Evolutionary conservation across 2,888 invertebrate genomes (phyloP).

Genomic region (Drosophila neotestacea): DNA sequence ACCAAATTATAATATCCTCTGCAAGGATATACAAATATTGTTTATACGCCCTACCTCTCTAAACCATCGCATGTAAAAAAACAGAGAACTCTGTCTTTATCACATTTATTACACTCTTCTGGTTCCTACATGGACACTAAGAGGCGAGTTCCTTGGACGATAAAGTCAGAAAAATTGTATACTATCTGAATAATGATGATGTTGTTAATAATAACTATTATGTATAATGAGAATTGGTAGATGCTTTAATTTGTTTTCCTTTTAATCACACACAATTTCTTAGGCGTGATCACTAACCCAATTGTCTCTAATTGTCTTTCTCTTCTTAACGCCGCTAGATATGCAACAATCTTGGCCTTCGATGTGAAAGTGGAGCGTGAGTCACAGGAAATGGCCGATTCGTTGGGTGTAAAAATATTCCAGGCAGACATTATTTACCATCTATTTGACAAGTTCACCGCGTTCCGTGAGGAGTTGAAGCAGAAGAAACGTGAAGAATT

Average conservation of each 20-base stretch:
- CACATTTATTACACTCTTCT: constrained; percentile 74
- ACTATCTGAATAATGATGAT: constrained; percentile 4
- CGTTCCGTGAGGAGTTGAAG: constrained; percentile 95
- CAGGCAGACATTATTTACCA: constrained; percentile 99
- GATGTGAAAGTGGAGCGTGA: constrained; percentile 99
- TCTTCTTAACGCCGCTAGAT: constrained; percentile 86
- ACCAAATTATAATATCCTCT: no score
- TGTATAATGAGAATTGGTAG: constrained; percentile 26
- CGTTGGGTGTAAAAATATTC: constrained; percentile 97
- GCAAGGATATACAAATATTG: no score
- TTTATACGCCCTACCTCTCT: no score
- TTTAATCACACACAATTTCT: constrained; percentile 74
- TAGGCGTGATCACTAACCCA: constrained; percentile 31
- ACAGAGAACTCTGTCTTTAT: constrained; percentile 38
- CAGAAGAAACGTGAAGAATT: constrained; percentile 97
- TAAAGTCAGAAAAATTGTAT: constrained; percentile 8
- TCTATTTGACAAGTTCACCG: constrained; percentile 98
- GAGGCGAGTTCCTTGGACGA: constrained; percentile 54
- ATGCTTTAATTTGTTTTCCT: constrained; percentile 48
- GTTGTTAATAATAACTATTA: constrained; percentile 30
- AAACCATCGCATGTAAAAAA: no score
- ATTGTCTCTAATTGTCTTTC: constrained; percentile 10
- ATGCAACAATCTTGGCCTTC: constrained; percentile 99
- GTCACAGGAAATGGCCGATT: constrained; percentile 98
- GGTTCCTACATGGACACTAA: constrained; percentile 47